A percentile compares a stretch with the other conserved stretches of the same genome.
Evolutionary conservation across 2,888 invertebrate species (phyloP).

Genomic region (Helicoverpa assulta): DNA sequence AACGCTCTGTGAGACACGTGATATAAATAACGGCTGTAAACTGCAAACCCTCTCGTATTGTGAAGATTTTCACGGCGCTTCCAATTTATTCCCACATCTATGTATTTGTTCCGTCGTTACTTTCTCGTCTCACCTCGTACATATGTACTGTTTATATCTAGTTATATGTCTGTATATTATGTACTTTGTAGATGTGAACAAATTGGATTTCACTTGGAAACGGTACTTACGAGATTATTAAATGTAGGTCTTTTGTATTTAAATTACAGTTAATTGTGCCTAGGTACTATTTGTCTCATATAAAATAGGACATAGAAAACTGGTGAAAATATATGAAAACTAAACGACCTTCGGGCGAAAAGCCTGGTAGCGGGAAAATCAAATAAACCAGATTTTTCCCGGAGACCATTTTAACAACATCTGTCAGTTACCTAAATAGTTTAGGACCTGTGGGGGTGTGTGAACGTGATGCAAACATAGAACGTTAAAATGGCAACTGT

Average conservation of each 20-base stretch:
- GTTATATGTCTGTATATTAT: background rate
- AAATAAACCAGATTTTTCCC: background rate
- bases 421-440: too few species aligned
- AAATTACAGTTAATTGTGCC: too few species aligned
- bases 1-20: background rate
- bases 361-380: background rate
- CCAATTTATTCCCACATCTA: background rate
- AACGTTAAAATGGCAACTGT: too few species aligned
- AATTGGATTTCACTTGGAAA: conserved; percentile 8
- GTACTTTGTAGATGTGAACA: background rate
- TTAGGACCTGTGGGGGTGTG: too few species aligned
- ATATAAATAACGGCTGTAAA: background rate
- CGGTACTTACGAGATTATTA: background rate
- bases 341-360: background rate
- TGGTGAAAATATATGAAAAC: background rate
- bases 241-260: background rate
- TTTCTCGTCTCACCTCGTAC: conserved; percentile 28
- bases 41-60: background rate
- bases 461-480: too few species aligned
- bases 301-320: background rate
- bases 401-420: background rate
- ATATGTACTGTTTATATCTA: background rate
- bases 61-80: background rate
- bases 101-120: background rate
- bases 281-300: background rate